Conservation (phyloP, 64 coral and sea anemone genomes). For the Catalaphyllia jardinei region DNA sequence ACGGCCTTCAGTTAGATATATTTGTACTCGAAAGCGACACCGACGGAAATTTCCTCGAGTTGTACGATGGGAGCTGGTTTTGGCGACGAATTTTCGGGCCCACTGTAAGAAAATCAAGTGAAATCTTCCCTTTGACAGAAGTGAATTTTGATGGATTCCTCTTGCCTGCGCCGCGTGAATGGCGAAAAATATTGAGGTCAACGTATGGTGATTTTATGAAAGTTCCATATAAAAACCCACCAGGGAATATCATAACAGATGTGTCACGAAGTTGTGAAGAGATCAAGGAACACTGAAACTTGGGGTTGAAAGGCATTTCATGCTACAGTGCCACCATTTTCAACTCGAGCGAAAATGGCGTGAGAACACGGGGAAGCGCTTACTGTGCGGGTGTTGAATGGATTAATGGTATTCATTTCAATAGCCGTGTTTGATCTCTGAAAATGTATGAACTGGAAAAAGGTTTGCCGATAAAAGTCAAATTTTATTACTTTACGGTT, state of each 20-base stretch:
- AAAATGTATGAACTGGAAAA: no score
- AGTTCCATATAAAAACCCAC: not conserved
- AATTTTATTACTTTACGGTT: no score
- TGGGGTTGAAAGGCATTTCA: not conserved
- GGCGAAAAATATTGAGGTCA: slow-evolving; percentile 17
- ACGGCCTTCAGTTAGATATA: slow-evolving; percentile 42
- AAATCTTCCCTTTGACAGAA: slow-evolving; percentile 27
- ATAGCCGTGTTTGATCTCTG: no score
- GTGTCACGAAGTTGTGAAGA: slow-evolving; percentile 30
- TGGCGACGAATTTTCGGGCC: not conserved
- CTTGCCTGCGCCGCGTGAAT: slow-evolving; percentile 28
- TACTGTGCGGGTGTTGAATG: no score
- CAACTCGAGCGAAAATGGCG: no score
- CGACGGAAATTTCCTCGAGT: not conserved
- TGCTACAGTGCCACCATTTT: no score
- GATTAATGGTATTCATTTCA: no score
- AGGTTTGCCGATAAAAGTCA: no score
- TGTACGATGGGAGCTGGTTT: not conserved
- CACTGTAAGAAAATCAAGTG: not conserved
- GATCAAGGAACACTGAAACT: not conserved
- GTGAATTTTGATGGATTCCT: slow-evolving; percentile 52
- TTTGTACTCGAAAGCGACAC: slow-evolving; percentile 42
- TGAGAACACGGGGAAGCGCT: no score
- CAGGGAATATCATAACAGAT: slow-evolving; percentile 26
- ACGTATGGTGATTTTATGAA: slow-evolving; percentile 22